Conservation (phyloP, 64 coral and sea anemone species). For the Astreopora myriophthalma region DNA sequence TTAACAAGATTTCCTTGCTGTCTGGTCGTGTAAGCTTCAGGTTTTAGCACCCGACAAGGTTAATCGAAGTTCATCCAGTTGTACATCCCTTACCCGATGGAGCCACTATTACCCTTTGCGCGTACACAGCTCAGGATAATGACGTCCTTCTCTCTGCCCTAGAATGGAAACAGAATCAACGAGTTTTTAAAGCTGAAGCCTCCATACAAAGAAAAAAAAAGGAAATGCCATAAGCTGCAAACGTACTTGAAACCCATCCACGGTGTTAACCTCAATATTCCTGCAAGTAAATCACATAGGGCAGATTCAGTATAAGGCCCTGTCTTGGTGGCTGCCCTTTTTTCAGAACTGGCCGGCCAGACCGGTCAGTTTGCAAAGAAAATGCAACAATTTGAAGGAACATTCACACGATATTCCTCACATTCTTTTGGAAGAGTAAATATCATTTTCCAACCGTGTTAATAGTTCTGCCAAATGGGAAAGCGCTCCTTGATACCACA, state of each 20-base stretch:
- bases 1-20: no score
- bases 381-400: no score
- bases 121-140: conserved; percentile 95
- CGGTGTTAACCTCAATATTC: conserved; percentile 88
- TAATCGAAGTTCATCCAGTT: background rate
- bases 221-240: background rate
- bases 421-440: no score
- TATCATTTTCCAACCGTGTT: no score
- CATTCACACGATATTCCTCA: no score
- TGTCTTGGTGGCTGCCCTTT: no score
- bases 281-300: conserved; percentile 5
- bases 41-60: background rate
- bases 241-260: conserved; percentile 93
- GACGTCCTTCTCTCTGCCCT: conserved; percentile 95
- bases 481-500: no score
- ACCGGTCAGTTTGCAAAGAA: no score
- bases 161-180: background rate
- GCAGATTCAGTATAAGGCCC: background rate
- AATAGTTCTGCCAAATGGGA: no score
- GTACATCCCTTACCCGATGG: conserved; percentile 76
- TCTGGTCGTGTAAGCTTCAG: background rate
- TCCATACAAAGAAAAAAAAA: background rate
- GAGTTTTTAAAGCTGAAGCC: background rate
- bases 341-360: no score
- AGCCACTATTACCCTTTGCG: conserved; percentile 24